These are phyloP conservation scores for Heliconius melpomene DNA, from an alignment of 1,140 invertebrate genomes.

Conservation along the genomic window DNA sequence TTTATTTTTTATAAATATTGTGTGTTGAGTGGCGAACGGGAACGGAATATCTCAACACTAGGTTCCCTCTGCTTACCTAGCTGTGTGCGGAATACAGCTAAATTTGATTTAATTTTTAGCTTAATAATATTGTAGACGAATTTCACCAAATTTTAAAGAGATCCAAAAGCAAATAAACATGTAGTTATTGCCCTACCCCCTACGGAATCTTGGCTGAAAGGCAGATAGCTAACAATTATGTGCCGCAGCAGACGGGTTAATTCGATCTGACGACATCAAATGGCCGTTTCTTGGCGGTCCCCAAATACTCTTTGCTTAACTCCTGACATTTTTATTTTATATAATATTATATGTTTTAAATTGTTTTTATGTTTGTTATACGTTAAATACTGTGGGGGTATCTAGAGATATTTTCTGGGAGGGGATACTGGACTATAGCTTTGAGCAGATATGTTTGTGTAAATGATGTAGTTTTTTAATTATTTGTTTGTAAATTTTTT, in stretches of 20 bases:
- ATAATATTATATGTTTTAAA: neutral
- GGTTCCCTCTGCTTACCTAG: no score
- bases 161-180: neutral
- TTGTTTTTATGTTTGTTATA: neutral
- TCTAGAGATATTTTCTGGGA: no score
- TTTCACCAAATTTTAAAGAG: neutral
- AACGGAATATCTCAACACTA: no score
- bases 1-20: no score
- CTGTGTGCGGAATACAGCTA: no score
- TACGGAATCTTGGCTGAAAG: constrained; percentile 22
- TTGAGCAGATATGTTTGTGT: no score
- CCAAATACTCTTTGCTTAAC: constrained; percentile 8
- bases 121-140: neutral
- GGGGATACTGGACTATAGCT: no score
- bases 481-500: no score
- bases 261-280: constrained; percentile 38
- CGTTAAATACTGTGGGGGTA: no score
- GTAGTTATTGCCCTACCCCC: constrained; percentile 23
- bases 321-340: constrained; percentile 21
- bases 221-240: constrained; percentile 28
- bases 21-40: no score
- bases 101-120: no score
- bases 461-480: no score
- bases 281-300: constrained; percentile 39
- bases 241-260: constrained; percentile 36